These are phyloP conservation scores for Acanthiza pusilla DNA, from an alignment of 2,797 vertebrate genomes.

Conservation along the genomic window DNA sequence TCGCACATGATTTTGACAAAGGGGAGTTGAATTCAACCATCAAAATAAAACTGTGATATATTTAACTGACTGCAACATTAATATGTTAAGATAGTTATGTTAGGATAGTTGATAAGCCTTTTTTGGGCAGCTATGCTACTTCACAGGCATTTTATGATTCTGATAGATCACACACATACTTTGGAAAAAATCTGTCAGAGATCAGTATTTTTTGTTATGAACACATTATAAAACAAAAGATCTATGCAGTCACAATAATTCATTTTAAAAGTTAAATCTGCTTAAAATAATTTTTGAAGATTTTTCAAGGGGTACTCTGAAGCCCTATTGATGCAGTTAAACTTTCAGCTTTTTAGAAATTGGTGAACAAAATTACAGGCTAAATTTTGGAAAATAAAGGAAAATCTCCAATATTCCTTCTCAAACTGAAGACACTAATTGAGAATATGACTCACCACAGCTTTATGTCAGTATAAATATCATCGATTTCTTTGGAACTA, in stretches of 20 bases:
- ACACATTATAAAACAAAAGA: background rate
- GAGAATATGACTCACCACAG: background rate
- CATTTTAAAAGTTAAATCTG: background rate
- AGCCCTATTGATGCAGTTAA: background rate
- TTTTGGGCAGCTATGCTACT: background rate
- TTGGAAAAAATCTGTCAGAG: background rate
- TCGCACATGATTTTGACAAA: background rate
- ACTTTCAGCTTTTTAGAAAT: background rate
- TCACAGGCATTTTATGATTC: background rate
- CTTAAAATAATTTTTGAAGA: background rate
- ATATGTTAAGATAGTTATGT: background rate
- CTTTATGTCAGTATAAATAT: conserved; percentile 31
- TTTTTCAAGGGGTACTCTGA: background rate
- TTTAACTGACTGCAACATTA: background rate
- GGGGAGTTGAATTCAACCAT: background rate
- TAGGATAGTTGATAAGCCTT: background rate
- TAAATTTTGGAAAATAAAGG: background rate
- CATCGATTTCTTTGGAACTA: conserved; percentile 5
- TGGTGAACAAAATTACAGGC: background rate
- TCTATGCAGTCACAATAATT: background rate
- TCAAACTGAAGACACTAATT: background rate
- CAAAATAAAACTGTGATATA: background rate
- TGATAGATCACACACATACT: background rate
- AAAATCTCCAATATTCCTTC: background rate
- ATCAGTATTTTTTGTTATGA: background rate